These are phyloP conservation scores for Malurus elegans DNA, from an alignment of 2,113 vertebrate genomes.

Conservation along the genomic window DNA sequence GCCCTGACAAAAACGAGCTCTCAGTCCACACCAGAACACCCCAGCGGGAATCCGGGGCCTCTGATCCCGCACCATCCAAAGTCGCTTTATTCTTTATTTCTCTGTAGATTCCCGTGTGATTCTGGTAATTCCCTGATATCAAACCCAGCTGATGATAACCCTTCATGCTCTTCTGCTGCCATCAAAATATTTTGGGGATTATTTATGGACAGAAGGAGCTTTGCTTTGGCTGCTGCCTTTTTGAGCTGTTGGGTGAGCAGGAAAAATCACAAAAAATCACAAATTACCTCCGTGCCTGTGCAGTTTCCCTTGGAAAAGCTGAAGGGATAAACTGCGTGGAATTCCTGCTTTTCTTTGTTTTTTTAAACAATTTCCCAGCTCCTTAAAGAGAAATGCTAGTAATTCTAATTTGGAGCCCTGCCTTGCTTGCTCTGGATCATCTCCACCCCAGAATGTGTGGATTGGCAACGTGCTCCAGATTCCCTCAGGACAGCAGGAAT, in stretches of 20 bases:
- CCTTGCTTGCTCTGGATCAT: background rate
- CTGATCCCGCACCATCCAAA: background rate
- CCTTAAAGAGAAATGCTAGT: background rate
- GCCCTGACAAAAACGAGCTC: background rate
- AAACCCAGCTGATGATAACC: conserved; percentile 17
- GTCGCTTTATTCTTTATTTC: background rate
- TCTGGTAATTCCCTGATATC: background rate
- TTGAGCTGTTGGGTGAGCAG: background rate
- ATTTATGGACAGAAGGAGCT: background rate
- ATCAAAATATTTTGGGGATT: background rate
- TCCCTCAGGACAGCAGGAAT: background rate
- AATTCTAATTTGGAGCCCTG: background rate
- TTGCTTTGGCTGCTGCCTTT: conserved; percentile 30
- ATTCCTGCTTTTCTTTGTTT: background rate
- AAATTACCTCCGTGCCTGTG: background rate
- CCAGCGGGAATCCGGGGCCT: background rate
- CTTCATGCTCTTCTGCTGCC: background rate
- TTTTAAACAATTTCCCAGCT: background rate
- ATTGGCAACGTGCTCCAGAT: background rate
- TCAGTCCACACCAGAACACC: background rate
- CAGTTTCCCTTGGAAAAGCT: background rate
- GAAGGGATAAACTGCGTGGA: background rate
- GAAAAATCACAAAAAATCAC: background rate
- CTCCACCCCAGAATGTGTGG: background rate
- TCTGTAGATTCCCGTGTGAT: background rate